Evolutionary conservation across 2,113 vertebrate genomes (phyloP), one percentile per base, ranked within the genome.

Genomic region (Neomonachus schauinslandi): DNA sequence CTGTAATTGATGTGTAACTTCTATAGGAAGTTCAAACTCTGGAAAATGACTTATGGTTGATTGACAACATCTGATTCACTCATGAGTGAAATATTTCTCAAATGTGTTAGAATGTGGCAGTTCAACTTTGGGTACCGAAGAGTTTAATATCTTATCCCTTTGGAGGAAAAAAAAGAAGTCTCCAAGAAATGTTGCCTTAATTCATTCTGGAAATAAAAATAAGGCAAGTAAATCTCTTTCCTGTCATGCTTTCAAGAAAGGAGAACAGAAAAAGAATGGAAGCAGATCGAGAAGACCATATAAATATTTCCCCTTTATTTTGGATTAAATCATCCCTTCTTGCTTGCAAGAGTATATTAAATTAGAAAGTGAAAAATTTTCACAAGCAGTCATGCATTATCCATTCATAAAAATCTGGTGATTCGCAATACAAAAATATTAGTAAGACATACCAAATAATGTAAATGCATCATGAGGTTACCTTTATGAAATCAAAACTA

Each of bases 1-100:
- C 28, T 89, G 53, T 95, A 96, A 96, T 39, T 94, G 67, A 97
- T 94, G 31, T n/a, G 33, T 63, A 71, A 67, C 22, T 93, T 95
- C 53, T 91, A 7, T 36, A 55, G 24, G 33, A 91, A 79, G 59
- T 36, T 89, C 77, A 83, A 26, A 86, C n/a, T 93, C 42, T 86
- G 51, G 19, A 72, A 91, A 61, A 86, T 82, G 49, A 82, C 7
- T 74, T 55, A 31, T 53, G 59, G 22, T 33, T 88, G 69, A 95
- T 4, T 91, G 91, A 95, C 19, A 79, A 71, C 3, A 72, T 74
- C 14, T 82, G 85, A 94, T 15, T 83, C 9, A 82, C 19, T 57
- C 24, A 16, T 46, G n/a, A 91, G 76, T 46, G 24, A 72, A 87
- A 89, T 77, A 85, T 93, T 89, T 89, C 22, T 86, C 59, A 85